phyloP scores from a whole-genome alignment of 2,113 vertebrate species.

The Papio anubis region DNA sequence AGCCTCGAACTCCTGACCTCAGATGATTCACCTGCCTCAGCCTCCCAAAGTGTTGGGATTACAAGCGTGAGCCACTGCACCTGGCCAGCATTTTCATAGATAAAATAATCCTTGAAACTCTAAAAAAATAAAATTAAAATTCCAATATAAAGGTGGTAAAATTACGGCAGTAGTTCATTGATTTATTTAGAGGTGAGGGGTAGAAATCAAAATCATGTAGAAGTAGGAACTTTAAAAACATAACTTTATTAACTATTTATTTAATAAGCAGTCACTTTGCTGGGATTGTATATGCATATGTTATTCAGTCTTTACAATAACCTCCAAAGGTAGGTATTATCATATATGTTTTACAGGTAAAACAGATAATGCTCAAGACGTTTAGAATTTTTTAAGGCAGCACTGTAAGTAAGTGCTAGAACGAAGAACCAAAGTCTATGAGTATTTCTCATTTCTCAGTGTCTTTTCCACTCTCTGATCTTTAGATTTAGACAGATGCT shows the following conservation, averaged over 20 bases:
- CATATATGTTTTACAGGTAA: background rate
- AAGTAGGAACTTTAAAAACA: conserved; percentile 4
- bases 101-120: background rate
- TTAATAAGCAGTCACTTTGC: background rate
- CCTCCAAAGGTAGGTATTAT: background rate
- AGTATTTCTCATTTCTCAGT: background rate
- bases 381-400: background rate
- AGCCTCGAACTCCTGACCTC: too few relatives aligned
- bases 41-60: too few relatives aligned
- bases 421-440: background rate
- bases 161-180: background rate
- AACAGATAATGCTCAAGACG: background rate
- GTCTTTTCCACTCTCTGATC: background rate
- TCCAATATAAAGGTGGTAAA: background rate
- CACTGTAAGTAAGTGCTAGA: background rate
- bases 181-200: background rate
- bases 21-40: too few relatives aligned
- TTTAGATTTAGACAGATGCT: background rate
- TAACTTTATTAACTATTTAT: background rate
- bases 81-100: background rate
- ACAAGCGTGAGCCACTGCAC: too few relatives aligned
- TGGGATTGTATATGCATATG: background rate
- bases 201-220: background rate
- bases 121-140: background rate
- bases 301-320: background rate